Conservation (phyloP, 2,113 vertebrate genomes). For the Anarrhichthys ocellatus region DNA sequence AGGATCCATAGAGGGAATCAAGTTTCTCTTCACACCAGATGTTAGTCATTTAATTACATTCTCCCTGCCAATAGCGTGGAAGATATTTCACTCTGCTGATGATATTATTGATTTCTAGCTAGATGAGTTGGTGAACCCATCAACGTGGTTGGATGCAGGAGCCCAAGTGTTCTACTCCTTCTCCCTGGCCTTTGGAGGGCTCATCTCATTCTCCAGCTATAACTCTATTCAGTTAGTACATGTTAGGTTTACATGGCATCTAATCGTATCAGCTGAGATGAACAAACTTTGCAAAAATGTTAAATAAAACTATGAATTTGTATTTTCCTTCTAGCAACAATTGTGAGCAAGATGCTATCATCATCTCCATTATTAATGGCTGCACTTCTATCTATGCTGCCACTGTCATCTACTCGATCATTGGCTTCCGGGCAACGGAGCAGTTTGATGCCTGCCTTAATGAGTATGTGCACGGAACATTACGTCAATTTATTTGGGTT, state of each 20-base stretch:
- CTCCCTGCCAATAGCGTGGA: neutral
- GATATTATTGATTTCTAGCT: constrained; percentile 5
- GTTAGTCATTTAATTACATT: neutral
- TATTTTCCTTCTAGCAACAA: neutral
- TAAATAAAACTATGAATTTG: neutral
- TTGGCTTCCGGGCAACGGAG: constrained; percentile 84
- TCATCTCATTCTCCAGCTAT: constrained; percentile 27
- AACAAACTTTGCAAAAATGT: neutral
- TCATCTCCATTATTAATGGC: constrained; percentile 24
- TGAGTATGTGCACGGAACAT: neutral
- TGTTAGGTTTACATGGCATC: neutral
- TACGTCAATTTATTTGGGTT: neutral
- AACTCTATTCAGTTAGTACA: constrained; percentile 19
- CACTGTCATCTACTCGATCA: constrained; percentile 91
- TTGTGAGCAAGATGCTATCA: constrained; percentile 14
- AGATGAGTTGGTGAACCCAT: constrained; percentile 7
- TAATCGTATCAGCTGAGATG: constrained; percentile 27
- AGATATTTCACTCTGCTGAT: constrained; percentile 3
- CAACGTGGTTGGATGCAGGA: constrained; percentile 21
- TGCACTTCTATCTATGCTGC: constrained; percentile 59
- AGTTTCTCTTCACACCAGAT: constrained; percentile 28
- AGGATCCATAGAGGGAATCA: constrained; percentile 15
- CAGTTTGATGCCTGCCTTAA: constrained; percentile 83
- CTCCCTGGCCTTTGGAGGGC: constrained; percentile 3
- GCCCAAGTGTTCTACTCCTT: constrained; percentile 22